Evolutionary conservation across 2,113 vertebrate species (phyloP), one percentile per base, ranked within the genome.

Genomic region (Pseudolaguvia tuberculata): DNA sequence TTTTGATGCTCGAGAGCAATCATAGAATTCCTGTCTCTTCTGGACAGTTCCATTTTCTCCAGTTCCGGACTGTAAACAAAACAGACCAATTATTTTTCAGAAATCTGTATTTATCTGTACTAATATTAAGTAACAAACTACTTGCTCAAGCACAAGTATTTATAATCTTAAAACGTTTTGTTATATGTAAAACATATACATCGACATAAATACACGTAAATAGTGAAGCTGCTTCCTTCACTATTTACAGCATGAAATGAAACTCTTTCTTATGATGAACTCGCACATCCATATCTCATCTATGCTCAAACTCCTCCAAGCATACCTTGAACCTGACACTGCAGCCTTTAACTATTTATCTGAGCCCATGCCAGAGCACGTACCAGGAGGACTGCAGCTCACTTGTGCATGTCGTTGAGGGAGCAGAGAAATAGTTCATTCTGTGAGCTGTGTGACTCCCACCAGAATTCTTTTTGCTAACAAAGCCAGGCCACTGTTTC

Each of bases 1-100:
- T 87, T 86, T 18, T 88, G 86, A 70, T 91, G 88, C 29, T 89
- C 90, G 80, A 94, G 79, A 70, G 87, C 35, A 1, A 92, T 92
- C 93, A 94, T 92, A 47, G 93, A 94, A 86, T 89, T 94, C 81
- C 93, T 92, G 84, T 92, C 90, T 61, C 77, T 87, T 72, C 85
- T 86, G n/a, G 78, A 87, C 25, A 84, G 12, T 39, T 93, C 89
- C 0, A 79, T 73, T 79, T 84, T 78, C 14, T 74, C 72, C 79
- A 86, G 59, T 78, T 94, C 93, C 72, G 92, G 91, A 79, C 93
- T 95, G 83, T 81, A 14, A 31, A 25, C 25, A 72, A 68, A 0
- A 31, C 18, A 70, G 17, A 72, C 25, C 73, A 42, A 63, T 14
- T 42, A n/a, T 17, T n/a, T 35, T 58, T 20, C n/a, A 5, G 1